These are phyloP conservation scores for Drosophila anceps DNA, from an alignment of 2,888 invertebrate species.

Conservation along the genomic window DNA sequence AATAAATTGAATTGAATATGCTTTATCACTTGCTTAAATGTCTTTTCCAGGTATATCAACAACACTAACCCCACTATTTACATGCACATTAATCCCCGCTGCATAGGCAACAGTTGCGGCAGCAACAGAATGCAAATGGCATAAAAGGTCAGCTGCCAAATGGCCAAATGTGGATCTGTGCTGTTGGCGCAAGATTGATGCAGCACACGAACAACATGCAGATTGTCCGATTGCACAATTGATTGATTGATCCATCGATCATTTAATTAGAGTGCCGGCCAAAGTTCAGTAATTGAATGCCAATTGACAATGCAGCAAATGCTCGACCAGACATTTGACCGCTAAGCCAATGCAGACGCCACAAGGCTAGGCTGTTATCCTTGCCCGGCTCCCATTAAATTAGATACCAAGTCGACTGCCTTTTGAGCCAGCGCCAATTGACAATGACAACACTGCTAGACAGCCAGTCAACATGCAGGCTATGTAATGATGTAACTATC, in stretches of 20 bases:
- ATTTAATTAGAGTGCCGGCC: slow-evolving; percentile 45
- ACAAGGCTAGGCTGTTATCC: slow-evolving; percentile 19
- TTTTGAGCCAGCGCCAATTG: slow-evolving; percentile 23
- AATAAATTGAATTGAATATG: background rate
- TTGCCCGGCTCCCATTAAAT: slow-evolving; percentile 17
- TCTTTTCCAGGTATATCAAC: background rate
- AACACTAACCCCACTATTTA: background rate
- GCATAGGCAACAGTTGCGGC: slow-evolving; percentile 3
- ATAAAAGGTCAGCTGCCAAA: slow-evolving; percentile 46
- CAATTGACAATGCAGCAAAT: slow-evolving; percentile 44
- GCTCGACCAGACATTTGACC: slow-evolving; percentile 21
- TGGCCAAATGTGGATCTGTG: slow-evolving; percentile 26
- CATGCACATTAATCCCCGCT: background rate
- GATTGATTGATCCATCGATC: slow-evolving; percentile 52
- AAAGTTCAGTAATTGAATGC: slow-evolving; percentile 38
- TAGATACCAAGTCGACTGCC: background rate
- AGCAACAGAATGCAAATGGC: slow-evolving; percentile 34
- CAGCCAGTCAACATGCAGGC: slow-evolving; percentile 6
- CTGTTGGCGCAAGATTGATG: slow-evolving; percentile 54
- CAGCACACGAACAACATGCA: slow-evolving; percentile 15
- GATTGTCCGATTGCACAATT: slow-evolving; percentile 30
- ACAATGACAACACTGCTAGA: slow-evolving; percentile 15
- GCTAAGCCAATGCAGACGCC: slow-evolving; percentile 7
- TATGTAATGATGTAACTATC: background rate
- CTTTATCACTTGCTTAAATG: background rate